Conservation (phyloP, 2,797 vertebrate genomes). For the Odontamblyopus lacepedii region DNA sequence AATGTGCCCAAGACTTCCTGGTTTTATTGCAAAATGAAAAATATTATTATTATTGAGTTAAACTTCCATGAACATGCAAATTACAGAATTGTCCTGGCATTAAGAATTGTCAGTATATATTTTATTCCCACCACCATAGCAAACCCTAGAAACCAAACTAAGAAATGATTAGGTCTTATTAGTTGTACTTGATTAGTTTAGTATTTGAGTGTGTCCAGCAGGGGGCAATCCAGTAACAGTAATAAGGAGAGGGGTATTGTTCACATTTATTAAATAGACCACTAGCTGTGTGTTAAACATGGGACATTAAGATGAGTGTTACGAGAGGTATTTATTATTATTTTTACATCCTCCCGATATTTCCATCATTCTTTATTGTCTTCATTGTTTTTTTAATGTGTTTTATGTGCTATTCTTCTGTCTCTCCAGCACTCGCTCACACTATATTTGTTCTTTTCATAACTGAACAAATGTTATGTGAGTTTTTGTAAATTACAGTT, state of each 20-base stretch:
- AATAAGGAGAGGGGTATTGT: not conserved
- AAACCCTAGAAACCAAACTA: not conserved
- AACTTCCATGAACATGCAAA: no score
- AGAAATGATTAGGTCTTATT: not conserved
- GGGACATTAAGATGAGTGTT: not conserved
- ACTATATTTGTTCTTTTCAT: not conserved
- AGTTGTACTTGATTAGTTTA: not conserved
- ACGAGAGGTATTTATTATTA: not conserved
- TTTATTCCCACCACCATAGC: not conserved
- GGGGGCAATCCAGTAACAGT: conserved; percentile 57
- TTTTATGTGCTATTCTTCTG: not conserved
- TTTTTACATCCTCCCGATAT: not conserved
- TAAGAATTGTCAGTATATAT: no score
- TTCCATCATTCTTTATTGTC: not conserved
- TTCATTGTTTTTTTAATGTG: not conserved
- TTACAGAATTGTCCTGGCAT: no score
- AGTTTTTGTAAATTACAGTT: not conserved
- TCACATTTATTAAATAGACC: not conserved
- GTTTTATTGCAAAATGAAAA: no score
- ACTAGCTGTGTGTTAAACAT: not conserved
- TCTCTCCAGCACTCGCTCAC: not conserved
- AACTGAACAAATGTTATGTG: not conserved
- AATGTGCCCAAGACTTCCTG: no score
- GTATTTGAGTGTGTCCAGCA: conserved; percentile 37
- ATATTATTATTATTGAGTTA: no score